A percentile compares a stretch with the other conserved stretches of the same genome.
Evolutionary conservation across 2,888 invertebrate species (phyloP).

Genomic region (Nezara viridula): DNA sequence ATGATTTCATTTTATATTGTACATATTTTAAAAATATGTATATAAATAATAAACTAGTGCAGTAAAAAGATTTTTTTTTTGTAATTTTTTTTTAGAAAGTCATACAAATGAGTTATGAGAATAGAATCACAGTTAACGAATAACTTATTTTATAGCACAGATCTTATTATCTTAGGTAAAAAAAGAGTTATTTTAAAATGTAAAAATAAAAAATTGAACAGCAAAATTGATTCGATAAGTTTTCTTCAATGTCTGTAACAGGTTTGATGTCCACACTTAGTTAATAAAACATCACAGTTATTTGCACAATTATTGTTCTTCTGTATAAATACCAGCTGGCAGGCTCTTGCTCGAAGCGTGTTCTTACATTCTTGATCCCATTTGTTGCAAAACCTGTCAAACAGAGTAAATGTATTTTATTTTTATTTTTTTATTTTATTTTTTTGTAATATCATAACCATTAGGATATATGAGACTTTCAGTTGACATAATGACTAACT

Average conservation of each 20-base stretch:
- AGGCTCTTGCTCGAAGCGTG: conserved; percentile 64
- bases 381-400: conserved; percentile 85
- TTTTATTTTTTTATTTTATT: too few relatives aligned
- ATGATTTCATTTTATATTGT: conserved; percentile 32
- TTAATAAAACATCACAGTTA: conserved; percentile 57
- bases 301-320: conserved; percentile 51
- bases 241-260: conserved; percentile 11
- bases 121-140: conserved; percentile 58
- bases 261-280: conserved; percentile 47
- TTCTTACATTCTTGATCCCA: conserved; percentile 92
- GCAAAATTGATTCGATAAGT: conserved; percentile 46
- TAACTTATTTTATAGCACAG: conserved; percentile 43
- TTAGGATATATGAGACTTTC: not conserved
- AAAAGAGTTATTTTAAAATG: conserved; percentile 27
- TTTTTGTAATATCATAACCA: not conserved
- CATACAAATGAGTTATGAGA: conserved; percentile 56
- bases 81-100: conserved; percentile 41
- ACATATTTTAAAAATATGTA: conserved; percentile 54
- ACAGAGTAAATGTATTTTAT: conserved; percentile 53
- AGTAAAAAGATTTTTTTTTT: conserved; percentile 52
- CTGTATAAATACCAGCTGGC: not conserved
- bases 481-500: too few relatives aligned
- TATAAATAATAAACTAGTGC: conserved; percentile 53
- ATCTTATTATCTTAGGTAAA: conserved; percentile 50
- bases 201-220: conserved; percentile 51